Evolutionary conservation across 2,888 invertebrate species (phyloP).

Genomic region (Brachyptera putata): DNA sequence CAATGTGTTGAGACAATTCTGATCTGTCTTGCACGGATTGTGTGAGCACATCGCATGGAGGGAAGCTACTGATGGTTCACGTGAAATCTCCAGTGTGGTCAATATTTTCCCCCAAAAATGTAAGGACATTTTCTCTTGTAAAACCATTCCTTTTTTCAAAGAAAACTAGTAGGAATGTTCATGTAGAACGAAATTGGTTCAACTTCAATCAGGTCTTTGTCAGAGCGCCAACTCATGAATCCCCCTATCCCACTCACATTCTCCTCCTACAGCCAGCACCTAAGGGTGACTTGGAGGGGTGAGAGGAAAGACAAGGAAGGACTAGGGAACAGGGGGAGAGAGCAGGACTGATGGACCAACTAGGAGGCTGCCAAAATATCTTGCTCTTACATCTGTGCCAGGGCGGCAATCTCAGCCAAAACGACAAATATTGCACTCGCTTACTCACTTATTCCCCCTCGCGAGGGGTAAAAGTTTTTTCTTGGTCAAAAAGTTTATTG

Average conservation of each 20-base stretch:
- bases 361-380: conserved; percentile 25
- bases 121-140: no score
- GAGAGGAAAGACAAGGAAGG: no score
- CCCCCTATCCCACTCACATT: no score
- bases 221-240: conserved; percentile 24
- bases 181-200: conserved; percentile 18
- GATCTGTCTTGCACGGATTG: no score
- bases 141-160: background rate
- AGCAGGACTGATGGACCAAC: conserved; percentile 26
- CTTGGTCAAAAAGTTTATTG: conserved; percentile 1
- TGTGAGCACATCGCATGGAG: no score
- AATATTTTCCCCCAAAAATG: no score
- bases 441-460: conserved; percentile 7
- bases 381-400: conserved; percentile 23
- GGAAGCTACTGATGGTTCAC: no score
- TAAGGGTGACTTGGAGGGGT: background rate
- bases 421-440: conserved; percentile 20
- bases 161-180: conserved; percentile 12
- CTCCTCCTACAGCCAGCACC: no score
- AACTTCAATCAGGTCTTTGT: conserved; percentile 28
- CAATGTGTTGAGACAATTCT: no score
- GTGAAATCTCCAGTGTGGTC: no score
- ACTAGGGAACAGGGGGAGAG: no score
- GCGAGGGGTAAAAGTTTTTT: conserved; percentile 4
- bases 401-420: conserved; percentile 14